Conservation (phyloP, 2,888 invertebrate species). For the Ecliptopera silaceata region DNA sequence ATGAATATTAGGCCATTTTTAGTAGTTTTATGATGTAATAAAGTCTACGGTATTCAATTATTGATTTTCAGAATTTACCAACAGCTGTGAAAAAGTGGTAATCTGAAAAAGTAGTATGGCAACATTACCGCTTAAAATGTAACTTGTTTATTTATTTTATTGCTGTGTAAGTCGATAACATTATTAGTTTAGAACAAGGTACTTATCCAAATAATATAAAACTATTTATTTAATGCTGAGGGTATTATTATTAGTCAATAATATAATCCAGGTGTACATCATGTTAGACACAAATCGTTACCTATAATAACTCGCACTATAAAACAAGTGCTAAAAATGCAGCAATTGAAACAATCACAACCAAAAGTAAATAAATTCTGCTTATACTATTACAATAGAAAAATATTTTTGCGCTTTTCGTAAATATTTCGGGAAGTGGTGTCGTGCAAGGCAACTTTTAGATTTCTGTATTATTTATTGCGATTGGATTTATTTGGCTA, state of each 20-base stretch:
- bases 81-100: too few relatives aligned
- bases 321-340: constrained; percentile 24
- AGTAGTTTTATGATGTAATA: neutral
- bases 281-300: constrained; percentile 25
- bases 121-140: too few relatives aligned
- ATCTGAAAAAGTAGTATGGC: too few relatives aligned
- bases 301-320: constrained; percentile 15
- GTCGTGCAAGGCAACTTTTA: constrained; percentile 24
- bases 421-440: constrained; percentile 30
- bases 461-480: constrained; percentile 10
- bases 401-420: constrained; percentile 33
- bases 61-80: too few relatives aligned
- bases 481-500: constrained; percentile 10
- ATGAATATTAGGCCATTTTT: neutral
- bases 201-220: too few relatives aligned
- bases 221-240: too few relatives aligned
- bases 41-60: too few relatives aligned
- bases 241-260: too few relatives aligned
- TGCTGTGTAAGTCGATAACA: too few relatives aligned
- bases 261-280: too few relatives aligned
- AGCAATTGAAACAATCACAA: constrained; percentile 37
- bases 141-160: too few relatives aligned
- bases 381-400: constrained; percentile 36
- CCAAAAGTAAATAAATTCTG: constrained; percentile 39
- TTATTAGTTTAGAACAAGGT: too few relatives aligned